These are phyloP conservation scores for Uropsilus gracilis DNA, from an alignment of 2,113 vertebrate genomes.

Conservation along the genomic window DNA sequence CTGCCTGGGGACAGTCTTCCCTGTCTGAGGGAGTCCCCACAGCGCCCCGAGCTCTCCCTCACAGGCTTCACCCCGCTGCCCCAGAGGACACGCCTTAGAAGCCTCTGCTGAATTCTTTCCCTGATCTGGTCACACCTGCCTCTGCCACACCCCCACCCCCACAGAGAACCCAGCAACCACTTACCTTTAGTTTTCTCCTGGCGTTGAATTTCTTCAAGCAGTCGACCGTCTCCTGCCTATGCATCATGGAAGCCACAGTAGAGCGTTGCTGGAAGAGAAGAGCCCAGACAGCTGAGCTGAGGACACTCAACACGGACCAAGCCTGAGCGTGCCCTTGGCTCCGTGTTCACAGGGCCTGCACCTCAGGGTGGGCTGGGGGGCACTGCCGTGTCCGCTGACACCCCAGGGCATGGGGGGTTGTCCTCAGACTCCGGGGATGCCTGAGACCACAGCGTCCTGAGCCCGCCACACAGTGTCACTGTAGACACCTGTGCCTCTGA, in stretches of 20 bases:
- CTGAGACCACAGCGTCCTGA: too few species aligned
- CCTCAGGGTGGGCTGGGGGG: too few species aligned
- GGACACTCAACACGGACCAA: neutral
- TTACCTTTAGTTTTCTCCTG: slow-evolving; percentile 96
- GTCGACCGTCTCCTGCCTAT: slow-evolving; percentile 98
- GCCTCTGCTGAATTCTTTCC: neutral
- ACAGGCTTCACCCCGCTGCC: too few species aligned
- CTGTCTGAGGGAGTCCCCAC: slow-evolving; percentile 23
- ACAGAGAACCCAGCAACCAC: neutral
- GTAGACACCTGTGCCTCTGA: neutral
- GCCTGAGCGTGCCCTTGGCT: neutral
- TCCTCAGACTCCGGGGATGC: too few species aligned
- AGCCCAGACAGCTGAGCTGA: neutral
- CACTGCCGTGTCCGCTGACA: too few species aligned
- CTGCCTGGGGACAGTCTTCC: neutral
- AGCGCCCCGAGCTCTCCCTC: too few species aligned
- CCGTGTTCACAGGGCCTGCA: neutral
- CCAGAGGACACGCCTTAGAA: neutral
- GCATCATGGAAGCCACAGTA: slow-evolving; percentile 99
- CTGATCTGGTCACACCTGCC: rapidly evolving
- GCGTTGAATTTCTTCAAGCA: slow-evolving; percentile 99
- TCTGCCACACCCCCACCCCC: neutral
- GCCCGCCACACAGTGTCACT: neutral
- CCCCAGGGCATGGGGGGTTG: neutral
- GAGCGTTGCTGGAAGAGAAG: slow-evolving; percentile 93